Evolutionary conservation across 1,140 invertebrate species (phyloP).

Genomic region (Carposina sasakii): DNA sequence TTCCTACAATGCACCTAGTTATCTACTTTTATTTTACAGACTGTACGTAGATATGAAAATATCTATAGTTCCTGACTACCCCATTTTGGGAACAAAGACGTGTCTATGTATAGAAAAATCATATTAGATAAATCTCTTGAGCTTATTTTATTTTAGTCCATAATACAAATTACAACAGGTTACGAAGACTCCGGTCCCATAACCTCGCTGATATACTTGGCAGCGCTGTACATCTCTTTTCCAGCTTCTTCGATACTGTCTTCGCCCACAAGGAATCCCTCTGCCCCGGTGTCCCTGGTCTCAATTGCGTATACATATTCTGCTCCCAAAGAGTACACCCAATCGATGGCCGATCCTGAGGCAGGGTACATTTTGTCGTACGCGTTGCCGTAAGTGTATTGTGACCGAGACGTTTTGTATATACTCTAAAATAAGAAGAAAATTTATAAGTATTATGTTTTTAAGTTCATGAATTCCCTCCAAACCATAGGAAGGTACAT

Average conservation of each 20-base stretch:
- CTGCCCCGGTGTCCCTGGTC: constrained; percentile 9
- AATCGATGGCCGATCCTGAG: constrained; percentile 19
- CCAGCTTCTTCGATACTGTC: constrained; percentile 5
- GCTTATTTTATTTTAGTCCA: no score
- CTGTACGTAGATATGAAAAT: no score
- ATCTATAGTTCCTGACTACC: no score
- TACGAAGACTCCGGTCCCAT: constrained; percentile 4
- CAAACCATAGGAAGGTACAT: no score
- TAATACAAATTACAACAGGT: no score
- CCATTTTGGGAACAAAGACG: no score
- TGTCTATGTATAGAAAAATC: no score
- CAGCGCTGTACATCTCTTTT: constrained; percentile 19
- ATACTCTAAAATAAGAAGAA: not conserved
- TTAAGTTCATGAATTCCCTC: no score
- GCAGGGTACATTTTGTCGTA: constrained; percentile 25
- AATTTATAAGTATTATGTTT: no score
- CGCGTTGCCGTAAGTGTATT: constrained; percentile 15
- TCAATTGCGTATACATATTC: constrained; percentile 17
- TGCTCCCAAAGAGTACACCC: constrained; percentile 16
- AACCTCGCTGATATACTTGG: constrained; percentile 13
- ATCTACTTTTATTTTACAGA: no score
- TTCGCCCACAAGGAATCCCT: constrained; percentile 16
- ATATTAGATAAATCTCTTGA: no score
- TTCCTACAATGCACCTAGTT: no score
- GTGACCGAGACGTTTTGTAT: not conserved